phyloP scores from a whole-genome alignment of 2,113 vertebrate species.

The Condylura cristata region DNA sequence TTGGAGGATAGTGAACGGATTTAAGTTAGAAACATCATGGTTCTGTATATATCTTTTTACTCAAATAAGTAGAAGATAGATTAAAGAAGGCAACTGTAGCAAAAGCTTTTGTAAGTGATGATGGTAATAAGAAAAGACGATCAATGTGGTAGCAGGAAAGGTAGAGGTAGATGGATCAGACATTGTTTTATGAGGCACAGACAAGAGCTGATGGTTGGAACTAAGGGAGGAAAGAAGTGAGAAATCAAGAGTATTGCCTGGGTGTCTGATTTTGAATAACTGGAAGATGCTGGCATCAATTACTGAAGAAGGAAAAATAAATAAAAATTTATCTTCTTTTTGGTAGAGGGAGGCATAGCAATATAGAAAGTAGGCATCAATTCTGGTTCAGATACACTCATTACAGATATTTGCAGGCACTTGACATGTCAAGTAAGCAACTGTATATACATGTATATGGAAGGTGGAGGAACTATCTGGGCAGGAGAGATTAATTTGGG shows the following conservation, averaged over 20 bases:
- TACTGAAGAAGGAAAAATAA: conserved; percentile 8
- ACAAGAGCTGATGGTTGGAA: not conserved
- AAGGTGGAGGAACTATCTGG: not conserved
- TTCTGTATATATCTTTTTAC: conserved; percentile 9
- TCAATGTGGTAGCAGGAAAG: not conserved
- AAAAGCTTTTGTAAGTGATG: not conserved
- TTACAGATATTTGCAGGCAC: not conserved
- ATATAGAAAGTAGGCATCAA: not conserved
- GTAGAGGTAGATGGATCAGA: not conserved
- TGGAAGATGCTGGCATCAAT: not conserved
- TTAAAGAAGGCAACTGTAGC: not conserved
- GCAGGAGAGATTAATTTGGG: not conserved
- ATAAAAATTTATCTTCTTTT: not conserved
- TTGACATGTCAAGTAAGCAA: not conserved
- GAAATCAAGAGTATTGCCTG: not conserved
- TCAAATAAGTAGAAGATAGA: not conserved
- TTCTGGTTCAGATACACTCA: not conserved
- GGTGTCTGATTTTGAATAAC: not conserved
- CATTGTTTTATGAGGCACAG: not conserved
- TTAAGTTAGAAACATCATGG: not conserved
- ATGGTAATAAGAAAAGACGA: not conserved
- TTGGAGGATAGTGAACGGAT: not conserved
- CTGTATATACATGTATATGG: not conserved
- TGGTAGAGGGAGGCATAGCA: not conserved
- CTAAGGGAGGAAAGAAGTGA: not conserved